Conservation (phyloP, 2,888 invertebrate genomes). For the Celastrina argiolus region DNA sequence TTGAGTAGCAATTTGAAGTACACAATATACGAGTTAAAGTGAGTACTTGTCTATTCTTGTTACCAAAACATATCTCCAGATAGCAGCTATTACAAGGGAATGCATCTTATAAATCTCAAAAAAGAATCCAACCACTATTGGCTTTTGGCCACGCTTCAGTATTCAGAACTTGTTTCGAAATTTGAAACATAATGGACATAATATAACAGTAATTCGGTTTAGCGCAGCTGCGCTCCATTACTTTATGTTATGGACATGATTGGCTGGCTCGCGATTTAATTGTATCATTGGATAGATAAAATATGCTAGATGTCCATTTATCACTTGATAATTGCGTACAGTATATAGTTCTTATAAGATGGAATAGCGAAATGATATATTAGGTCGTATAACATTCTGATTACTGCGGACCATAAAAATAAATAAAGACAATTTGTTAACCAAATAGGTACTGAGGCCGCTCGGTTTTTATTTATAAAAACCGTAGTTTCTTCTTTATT, state of each 20-base stretch:
- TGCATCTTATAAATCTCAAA: background rate
- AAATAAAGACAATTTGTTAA: too few species aligned
- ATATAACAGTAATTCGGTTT: conserved; percentile 1
- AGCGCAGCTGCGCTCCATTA: conserved; percentile 9
- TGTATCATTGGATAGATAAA: background rate
- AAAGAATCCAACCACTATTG: background rate
- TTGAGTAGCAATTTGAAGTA: too few species aligned
- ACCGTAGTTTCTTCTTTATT: too few species aligned
- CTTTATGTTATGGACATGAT: conserved; percentile 4
- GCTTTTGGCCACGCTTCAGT: background rate
- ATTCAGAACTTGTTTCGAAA: background rate
- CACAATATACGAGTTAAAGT: background rate
- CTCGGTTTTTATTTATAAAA: too few species aligned
- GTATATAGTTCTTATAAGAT: background rate
- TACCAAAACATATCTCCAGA: background rate
- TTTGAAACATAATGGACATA: conserved; percentile 2
- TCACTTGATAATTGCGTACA: background rate
- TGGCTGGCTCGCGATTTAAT: background rate
- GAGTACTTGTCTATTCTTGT: too few species aligned
- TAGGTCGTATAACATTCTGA: too few species aligned
- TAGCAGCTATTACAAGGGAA: background rate
- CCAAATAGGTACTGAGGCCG: too few species aligned
- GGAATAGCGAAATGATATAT: background rate
- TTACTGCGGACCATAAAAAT: too few species aligned
- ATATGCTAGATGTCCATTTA: background rate